Percentiles rank a stretch among this genome's conserved stretches.
These are phyloP conservation scores for Sitta europaea DNA, from an alignment of 2,113 vertebrate species.

Conservation along the genomic window DNA sequence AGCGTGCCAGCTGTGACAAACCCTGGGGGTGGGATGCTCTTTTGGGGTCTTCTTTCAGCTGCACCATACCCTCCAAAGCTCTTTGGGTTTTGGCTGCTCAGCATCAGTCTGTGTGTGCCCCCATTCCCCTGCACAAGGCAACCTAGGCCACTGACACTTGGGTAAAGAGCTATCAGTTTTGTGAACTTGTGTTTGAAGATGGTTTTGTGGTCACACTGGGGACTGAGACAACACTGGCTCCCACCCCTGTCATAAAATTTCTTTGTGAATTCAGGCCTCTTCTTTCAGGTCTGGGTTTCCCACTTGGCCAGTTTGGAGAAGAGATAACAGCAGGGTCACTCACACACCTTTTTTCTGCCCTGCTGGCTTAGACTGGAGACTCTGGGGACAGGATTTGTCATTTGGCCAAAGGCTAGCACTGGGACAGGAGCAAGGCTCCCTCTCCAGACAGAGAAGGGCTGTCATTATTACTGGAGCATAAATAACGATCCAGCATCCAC, in stretches of 20 bases:
- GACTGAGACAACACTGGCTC: not conserved
- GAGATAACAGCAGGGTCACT: not conserved
- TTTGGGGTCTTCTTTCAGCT: not conserved
- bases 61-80: not conserved
- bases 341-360: not conserved
- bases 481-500: constrained; percentile 1
- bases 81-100: not conserved
- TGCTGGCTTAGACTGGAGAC: not conserved
- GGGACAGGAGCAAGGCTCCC: not conserved
- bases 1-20: not conserved
- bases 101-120: not conserved
- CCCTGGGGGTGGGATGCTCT: fast-evolving
- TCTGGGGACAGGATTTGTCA: not conserved
- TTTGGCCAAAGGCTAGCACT: not conserved
- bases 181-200: not conserved
- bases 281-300: not conserved
- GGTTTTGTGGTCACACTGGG: not conserved
- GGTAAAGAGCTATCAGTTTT: not conserved
- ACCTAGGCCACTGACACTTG: not conserved
- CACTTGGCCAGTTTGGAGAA: not conserved
- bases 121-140: not conserved
- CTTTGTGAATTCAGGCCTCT: not conserved
- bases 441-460: not conserved
- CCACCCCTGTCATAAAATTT: not conserved
- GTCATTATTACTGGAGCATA: not conserved